phyloP scores from a whole-genome alignment of 2,888 invertebrate species.

The Amphipyra tragopoginis region DNA sequence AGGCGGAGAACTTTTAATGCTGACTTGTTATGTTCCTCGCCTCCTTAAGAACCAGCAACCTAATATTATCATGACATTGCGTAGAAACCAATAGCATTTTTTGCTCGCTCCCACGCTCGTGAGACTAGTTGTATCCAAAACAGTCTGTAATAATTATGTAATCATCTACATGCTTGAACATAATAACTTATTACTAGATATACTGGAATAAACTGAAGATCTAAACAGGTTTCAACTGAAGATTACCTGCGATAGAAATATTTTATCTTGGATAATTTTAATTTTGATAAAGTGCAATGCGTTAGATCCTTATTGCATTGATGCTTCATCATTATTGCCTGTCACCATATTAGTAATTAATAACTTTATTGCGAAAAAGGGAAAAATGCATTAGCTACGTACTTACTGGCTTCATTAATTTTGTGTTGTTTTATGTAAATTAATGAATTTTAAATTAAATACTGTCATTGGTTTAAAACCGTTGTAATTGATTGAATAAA shows the following conservation, averaged over 20 bases:
- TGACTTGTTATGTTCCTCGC: no score
- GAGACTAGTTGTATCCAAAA: background rate
- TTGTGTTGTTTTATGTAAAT: no score
- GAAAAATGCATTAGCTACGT: background rate
- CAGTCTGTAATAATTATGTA: constrained; percentile 9
- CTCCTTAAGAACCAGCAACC: background rate
- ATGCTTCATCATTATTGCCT: constrained; percentile 9
- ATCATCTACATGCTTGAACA: constrained; percentile 3
- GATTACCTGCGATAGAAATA: background rate
- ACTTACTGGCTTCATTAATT: no score
- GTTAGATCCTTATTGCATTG: background rate
- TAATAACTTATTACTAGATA: constrained; percentile 4
- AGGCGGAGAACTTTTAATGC: no score
- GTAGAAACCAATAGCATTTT: background rate
- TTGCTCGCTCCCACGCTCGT: constrained; percentile 11
- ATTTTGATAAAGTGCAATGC: no score
- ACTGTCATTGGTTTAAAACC: no score
- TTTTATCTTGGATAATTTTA: background rate
- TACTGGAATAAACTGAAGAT: background rate
- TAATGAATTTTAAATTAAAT: no score
- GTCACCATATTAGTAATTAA: constrained; percentile 6
- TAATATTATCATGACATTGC: constrained; percentile 11
- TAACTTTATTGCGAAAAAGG: background rate
- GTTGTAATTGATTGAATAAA: no score
- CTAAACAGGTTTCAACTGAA: constrained; percentile 2